Percentiles rank a stretch among this genome's conserved stretches.
Conservation (phyloP, 2,113 vertebrate genomes). For the Etia nguti region DNA sequence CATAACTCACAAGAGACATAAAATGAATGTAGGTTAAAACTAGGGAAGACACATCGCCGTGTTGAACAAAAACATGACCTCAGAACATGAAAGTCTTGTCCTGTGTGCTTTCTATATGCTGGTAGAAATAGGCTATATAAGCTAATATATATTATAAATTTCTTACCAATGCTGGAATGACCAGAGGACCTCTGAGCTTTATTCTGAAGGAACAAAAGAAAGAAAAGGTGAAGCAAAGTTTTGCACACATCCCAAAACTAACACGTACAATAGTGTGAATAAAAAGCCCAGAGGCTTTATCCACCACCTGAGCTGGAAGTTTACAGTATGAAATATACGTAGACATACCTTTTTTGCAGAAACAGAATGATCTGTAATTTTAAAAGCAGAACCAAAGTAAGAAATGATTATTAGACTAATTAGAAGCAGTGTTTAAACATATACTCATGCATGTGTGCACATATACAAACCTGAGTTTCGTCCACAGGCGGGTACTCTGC, state of each 20-base stretch:
- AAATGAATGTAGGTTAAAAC: background rate
- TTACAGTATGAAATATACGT: background rate
- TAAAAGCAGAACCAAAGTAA: background rate
- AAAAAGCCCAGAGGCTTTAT: background rate
- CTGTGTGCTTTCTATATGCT: background rate
- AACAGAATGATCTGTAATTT: slow-evolving; percentile 49
- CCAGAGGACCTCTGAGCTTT: slow-evolving; percentile 34
- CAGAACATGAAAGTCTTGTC: background rate
- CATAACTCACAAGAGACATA: background rate
- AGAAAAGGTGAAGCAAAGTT: background rate
- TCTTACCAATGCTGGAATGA: slow-evolving; percentile 57
- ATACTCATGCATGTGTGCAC: background rate
- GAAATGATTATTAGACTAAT: background rate
- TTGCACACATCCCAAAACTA: background rate
- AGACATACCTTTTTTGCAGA: slow-evolving; percentile 53
- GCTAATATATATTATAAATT: background rate
- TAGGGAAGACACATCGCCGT: background rate
- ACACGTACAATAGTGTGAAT: background rate
- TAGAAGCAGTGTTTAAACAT: background rate
- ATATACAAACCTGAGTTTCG: slow-evolving; percentile 72
- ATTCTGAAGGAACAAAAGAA: slow-evolving; percentile 25
- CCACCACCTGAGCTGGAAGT: background rate
- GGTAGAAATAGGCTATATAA: background rate
- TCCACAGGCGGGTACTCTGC: slow-evolving; percentile 79
- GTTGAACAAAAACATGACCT: background rate